Evolutionary conservation across 2,113 vertebrate species (phyloP).

Genomic region (Halcyon malimbica): DNA sequence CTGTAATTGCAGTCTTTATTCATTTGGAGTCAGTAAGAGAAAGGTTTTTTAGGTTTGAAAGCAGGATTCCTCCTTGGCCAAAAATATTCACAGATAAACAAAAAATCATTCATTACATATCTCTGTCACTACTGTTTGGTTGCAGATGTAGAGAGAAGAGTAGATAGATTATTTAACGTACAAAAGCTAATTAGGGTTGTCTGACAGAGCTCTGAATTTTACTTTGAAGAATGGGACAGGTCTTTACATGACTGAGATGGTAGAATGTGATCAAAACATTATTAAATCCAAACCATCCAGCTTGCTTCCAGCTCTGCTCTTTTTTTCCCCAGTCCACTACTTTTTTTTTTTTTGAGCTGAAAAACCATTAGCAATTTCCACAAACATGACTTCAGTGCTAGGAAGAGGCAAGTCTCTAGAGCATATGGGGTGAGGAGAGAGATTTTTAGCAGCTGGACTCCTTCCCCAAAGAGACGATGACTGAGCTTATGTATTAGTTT

Average conservation of each 20-base stretch:
- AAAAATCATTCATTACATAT: not conserved
- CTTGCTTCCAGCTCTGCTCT: not conserved
- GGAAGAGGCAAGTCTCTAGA: not conserved
- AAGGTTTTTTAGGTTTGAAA: not conserved
- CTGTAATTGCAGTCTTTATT: not conserved
- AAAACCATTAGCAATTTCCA: not conserved
- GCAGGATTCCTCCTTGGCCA: not conserved
- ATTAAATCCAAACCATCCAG: not conserved
- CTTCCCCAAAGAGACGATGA: not conserved
- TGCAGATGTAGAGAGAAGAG: not conserved
- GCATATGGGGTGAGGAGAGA: not conserved
- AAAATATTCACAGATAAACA: not conserved
- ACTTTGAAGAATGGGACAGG: constrained; percentile 18
- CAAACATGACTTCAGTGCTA: not conserved
- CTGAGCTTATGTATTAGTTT: not conserved
- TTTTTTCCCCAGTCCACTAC: not conserved
- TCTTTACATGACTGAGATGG: constrained; percentile 15
- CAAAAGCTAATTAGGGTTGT: constrained; percentile 29
- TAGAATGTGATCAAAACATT: constrained; percentile 8
- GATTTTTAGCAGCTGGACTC: not conserved
- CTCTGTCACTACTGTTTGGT: not conserved
- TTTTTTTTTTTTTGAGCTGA: not conserved
- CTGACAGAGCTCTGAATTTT: constrained; percentile 39
- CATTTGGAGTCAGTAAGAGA: not conserved
- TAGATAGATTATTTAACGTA: constrained; percentile 33